phyloP scores from a whole-genome alignment of 92 coral and sea anemone species.

The Scolanthus callimorphus region DNA sequence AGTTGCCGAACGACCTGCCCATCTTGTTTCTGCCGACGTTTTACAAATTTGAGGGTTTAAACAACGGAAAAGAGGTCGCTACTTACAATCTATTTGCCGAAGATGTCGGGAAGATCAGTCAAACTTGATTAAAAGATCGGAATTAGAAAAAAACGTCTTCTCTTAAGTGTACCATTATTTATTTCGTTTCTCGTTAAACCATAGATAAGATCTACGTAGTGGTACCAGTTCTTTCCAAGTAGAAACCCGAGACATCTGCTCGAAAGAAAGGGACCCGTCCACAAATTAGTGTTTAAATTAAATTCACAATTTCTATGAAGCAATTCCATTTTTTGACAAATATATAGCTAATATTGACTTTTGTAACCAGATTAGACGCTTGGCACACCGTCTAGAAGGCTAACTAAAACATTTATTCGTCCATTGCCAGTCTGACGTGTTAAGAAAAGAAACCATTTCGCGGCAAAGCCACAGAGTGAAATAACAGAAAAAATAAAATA shows the following conservation, averaged over 20 bases:
- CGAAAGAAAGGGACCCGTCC: too few species aligned
- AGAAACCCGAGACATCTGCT: neutral
- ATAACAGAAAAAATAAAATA: too few species aligned
- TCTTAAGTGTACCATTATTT: neutral
- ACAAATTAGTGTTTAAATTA: slow-evolving; percentile 1
- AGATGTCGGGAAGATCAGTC: neutral
- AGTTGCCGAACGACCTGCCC: slow-evolving; percentile 12
- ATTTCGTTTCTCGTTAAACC: neutral
- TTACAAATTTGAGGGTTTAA: neutral
- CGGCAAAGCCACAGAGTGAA: too few species aligned
- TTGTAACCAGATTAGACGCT: slow-evolving; percentile 21
- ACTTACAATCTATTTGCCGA: neutral
- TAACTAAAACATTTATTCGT: slow-evolving; percentile 23
- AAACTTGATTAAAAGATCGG: neutral
- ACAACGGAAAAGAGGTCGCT: neutral
- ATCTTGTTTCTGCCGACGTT: slow-evolving; percentile 2
- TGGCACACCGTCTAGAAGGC: slow-evolving; percentile 12
- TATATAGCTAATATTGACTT: slow-evolving; percentile 28
- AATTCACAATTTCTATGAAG: slow-evolving; percentile 7
- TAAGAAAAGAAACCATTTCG: too few species aligned
- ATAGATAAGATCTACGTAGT: slow-evolving; percentile 1
- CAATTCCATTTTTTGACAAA: slow-evolving; percentile 25
- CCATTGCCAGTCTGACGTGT: neutral
- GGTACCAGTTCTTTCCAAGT: neutral
- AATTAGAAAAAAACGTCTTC: neutral